These are phyloP conservation scores for Lutjanus erythropterus DNA, from an alignment of 2,113 vertebrate species.

Conservation along the genomic window DNA sequence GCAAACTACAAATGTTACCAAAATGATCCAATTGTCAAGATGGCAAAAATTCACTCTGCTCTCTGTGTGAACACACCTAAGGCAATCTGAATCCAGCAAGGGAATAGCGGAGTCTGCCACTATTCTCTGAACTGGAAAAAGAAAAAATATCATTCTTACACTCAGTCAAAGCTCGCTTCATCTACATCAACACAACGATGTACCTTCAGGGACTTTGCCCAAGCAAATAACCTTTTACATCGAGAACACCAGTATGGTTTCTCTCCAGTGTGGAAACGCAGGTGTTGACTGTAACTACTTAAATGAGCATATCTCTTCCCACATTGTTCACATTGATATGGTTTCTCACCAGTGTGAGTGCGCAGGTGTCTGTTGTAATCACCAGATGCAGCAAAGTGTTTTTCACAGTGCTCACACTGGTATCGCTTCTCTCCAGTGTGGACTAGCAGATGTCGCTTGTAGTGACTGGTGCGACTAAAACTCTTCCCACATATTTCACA, in stretches of 20 bases:
- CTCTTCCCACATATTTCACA: not conserved
- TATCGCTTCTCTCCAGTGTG: slow-evolving; percentile 6
- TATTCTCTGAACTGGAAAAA: not conserved
- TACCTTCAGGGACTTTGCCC: slow-evolving; percentile 4
- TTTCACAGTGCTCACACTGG: slow-evolving; percentile 6
- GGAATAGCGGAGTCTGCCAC: rapidly evolving
- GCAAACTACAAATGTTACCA: no score
- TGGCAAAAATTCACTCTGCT: no score
- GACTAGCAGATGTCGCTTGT: not conserved
- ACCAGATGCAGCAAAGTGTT: not conserved
- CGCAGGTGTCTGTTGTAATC: not conserved
- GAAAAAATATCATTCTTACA: not conserved
- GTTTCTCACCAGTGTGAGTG: not conserved
- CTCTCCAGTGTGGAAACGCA: slow-evolving; percentile 7
- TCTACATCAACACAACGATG: not conserved
- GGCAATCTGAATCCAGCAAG: not conserved
- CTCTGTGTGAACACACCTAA: no score
- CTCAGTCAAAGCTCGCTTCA: not conserved
- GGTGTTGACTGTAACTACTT: slow-evolving; percentile 3
- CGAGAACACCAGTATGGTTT: slow-evolving; percentile 18
- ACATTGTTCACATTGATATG: not conserved
- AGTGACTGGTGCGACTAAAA: not conserved
- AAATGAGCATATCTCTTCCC: not conserved
- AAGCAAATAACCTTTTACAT: not conserved
- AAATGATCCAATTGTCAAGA: no score